phyloP scores from a whole-genome alignment of 2,888 invertebrate species.

The Sphaeridia pumilis region DNA sequence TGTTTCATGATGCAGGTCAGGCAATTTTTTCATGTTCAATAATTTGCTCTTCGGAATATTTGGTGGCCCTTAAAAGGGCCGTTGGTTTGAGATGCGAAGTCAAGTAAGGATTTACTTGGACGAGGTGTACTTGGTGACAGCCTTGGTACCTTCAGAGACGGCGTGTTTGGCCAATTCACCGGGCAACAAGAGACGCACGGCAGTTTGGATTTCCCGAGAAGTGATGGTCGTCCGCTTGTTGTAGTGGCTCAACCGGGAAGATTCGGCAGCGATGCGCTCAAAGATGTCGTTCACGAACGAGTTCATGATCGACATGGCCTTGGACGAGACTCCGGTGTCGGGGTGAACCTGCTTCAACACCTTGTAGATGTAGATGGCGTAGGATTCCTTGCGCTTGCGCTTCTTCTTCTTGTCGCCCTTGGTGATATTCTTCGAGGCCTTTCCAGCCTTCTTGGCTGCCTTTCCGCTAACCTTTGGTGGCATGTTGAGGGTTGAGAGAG shows the following conservation, averaged over 20 bases:
- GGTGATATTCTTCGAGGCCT: constrained; percentile 48
- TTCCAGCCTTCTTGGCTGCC: constrained; percentile 39
- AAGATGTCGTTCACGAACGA: constrained; percentile 46
- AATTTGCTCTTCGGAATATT: not conserved
- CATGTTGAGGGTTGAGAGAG: no score
- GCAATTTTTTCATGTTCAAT: no score
- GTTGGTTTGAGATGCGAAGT: constrained; percentile 19
- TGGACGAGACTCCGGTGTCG: constrained; percentile 54
- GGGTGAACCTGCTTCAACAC: constrained; percentile 51
- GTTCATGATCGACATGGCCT: constrained; percentile 55
- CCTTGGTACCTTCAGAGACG: constrained; percentile 43
- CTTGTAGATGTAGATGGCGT: constrained; percentile 48
- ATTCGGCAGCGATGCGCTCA: constrained; percentile 42
- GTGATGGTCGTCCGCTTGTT: constrained; percentile 45
- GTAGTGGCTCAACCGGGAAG: constrained; percentile 41
- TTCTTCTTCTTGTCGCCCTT: constrained; percentile 49
- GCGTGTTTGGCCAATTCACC: constrained; percentile 46
- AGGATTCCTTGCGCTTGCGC: constrained; percentile 38
- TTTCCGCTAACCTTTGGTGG: constrained; percentile 24
- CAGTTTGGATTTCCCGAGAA: constrained; percentile 44
- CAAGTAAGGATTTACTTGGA: constrained; percentile 36
- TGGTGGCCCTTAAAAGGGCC: constrained; percentile 28
- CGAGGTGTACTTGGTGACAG: constrained; percentile 43
- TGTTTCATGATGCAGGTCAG: no score
- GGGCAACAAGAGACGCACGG: constrained; percentile 43